Conservation (phyloP, 1,140 invertebrate species). For the Pissodes strobi region DNA sequence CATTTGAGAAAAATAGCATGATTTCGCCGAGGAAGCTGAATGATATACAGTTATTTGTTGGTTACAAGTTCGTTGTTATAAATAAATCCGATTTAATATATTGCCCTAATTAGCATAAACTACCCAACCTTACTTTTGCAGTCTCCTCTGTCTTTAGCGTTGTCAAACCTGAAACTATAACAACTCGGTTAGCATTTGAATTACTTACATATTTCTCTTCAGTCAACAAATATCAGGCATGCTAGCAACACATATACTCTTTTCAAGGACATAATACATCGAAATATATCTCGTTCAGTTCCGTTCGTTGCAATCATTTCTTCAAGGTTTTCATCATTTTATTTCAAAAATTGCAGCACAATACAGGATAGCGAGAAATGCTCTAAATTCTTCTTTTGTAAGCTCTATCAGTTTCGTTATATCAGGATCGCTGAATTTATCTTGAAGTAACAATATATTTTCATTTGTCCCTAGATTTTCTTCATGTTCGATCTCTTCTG, state of each 20-base stretch:
- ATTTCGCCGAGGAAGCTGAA: too few species aligned
- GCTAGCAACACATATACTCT: too few species aligned
- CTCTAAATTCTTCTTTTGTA: constrained; percentile 5
- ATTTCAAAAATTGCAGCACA: constrained; percentile 12
- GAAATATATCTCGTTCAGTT: constrained; percentile 21
- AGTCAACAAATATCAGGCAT: too few species aligned
- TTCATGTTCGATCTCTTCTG: background rate
- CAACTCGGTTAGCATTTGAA: too few species aligned
- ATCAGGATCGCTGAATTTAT: background rate
- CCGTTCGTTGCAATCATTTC: constrained; percentile 19
- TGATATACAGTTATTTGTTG: too few species aligned
- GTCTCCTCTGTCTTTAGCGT: too few species aligned
- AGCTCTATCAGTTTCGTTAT: background rate
- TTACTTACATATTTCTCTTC: background rate
- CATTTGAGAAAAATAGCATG: too few species aligned
- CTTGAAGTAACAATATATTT: background rate
- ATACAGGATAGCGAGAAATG: constrained; percentile 14
- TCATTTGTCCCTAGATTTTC: background rate
- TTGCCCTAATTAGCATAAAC: too few species aligned
- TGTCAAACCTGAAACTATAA: too few species aligned
- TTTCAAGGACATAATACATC: constrained; percentile 2
- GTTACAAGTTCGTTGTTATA: too few species aligned
- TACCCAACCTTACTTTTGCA: too few species aligned
- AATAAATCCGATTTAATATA: too few species aligned
- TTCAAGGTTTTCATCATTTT: constrained; percentile 1